Base-by-base conservation (phyloP, 2,888 invertebrate species). In the Dinocampus coccinellae region DNA sequence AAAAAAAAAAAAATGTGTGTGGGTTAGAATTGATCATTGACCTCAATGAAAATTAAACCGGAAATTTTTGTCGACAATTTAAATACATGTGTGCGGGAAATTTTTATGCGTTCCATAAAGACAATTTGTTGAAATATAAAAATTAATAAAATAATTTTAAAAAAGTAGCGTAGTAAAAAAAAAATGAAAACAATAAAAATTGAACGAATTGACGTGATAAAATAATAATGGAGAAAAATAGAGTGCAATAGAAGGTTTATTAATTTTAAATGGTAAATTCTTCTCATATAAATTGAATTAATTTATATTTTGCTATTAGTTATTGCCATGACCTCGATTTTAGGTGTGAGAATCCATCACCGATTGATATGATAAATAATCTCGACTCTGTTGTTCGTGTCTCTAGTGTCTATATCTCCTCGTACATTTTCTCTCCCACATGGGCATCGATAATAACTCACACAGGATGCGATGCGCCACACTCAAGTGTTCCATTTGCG, bases 251-350 rank as follows among this genome's bases (percentile, higher is more conserved):
- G n/a, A n/a, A n/a, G n/a, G n/a, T n/a, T n/a, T n/a, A n/a, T n/a
- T n/a, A n/a, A n/a, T n/a, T n/a, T n/a, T n/a, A n/a, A n/a, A n/a
- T n/a, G n/a, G n/a, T n/a, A n/a, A n/a, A n/a, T n/a, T n/a, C n/a
- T n/a, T n/a, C n/a, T n/a, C n/a, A n/a, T n/a, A n/a, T 77, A 66
- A 75, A 75, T 71, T 67, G 73, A 72, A 73, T 73, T 73, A 75
- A 75, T 77, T 77, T 72, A n/a, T n/a, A n/a, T n/a, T n/a, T n/a
- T n/a, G n/a, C n/a, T n/a, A n/a, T n/a, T n/a, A n/a, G n/a, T n/a
- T 16, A 16, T 47, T 16, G 16, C n/a, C 29, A 52, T 71, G 71
- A 66, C 71, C 66, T 62, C 71, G 66, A 71, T 71, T 42, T 29
- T 61, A 71, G 66, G 69, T 70, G 73, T 58, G 39, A 61, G 42